Conservation (phyloP, 2,113 vertebrate genomes). For the Eulemur macaco region DNA sequence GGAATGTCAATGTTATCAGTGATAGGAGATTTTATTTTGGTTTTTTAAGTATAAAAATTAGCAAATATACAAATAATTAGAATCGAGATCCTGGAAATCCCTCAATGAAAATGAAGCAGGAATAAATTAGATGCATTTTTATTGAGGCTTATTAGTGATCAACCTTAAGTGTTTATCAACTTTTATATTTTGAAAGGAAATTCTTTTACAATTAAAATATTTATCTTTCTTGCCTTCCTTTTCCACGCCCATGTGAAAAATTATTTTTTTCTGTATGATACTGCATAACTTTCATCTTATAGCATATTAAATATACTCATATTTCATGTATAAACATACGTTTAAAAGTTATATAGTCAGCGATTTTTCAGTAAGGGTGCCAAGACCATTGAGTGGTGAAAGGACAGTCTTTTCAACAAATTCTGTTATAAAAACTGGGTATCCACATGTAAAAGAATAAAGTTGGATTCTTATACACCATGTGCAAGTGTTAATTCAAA, state of each 20-base stretch:
- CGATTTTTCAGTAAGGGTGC: neutral
- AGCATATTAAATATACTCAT: neutral
- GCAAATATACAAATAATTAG: neutral
- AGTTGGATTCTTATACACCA: neutral
- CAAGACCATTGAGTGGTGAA: neutral
- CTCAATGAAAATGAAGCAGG: neutral
- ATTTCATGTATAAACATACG: constrained; percentile 1
- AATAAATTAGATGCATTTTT: neutral
- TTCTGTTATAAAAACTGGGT: neutral
- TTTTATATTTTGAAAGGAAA: neutral
- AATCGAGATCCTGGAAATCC: neutral
- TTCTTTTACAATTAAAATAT: constrained; percentile 6
- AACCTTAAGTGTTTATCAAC: neutral
- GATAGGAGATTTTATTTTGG: neutral
- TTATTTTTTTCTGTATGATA: neutral
- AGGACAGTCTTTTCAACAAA: neutral
- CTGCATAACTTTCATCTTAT: neutral
- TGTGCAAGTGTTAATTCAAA: neutral
- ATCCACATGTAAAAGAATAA: neutral
- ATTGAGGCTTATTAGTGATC: neutral
- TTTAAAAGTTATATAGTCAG: neutral
- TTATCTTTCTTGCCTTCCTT: neutral
- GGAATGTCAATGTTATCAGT: neutral
- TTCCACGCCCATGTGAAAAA: neutral
- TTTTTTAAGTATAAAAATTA: neutral